Percentiles rank a stretch among this genome's conserved stretches.
phyloP scores from a whole-genome alignment of 2,797 vertebrate genomes.

The Notolepis coatsorum region DNA sequence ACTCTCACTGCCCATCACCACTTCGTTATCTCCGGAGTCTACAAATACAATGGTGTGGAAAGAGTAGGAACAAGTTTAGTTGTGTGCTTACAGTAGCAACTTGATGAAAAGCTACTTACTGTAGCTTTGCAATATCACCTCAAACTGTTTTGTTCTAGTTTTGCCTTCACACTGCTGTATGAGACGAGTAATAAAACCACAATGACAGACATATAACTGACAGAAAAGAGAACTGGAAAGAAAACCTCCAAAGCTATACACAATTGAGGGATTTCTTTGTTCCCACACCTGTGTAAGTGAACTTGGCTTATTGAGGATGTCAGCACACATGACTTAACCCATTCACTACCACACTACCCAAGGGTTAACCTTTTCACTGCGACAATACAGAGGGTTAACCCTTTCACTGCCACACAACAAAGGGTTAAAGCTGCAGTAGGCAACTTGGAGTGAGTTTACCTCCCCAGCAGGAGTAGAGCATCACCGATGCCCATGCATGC shows the following conservation, averaged over 20 bases:
- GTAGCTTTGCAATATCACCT: conserved; percentile 70
- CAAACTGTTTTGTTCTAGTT: conserved; percentile 63
- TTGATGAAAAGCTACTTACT: conserved; percentile 53
- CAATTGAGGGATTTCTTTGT: conserved; percentile 80
- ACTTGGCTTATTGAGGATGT: conserved; percentile 40
- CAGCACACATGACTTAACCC: too few species aligned
- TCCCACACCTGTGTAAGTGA: conserved; percentile 67
- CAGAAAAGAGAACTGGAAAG: conserved; percentile 47
- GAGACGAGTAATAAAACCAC: conserved; percentile 72
- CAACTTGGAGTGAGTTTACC: too few species aligned
- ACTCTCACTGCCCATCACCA: conserved; percentile 73
- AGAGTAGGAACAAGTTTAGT: conserved; percentile 48
- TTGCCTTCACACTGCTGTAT: conserved; percentile 68
- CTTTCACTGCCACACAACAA: too few species aligned
- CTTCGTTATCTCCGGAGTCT: conserved; percentile 54
- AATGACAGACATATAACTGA: conserved; percentile 77
- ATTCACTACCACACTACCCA: too few species aligned
- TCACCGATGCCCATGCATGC: too few species aligned
- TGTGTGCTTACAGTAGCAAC: conserved; percentile 29
- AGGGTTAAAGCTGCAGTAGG: too few species aligned
- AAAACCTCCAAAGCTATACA: conserved; percentile 74
- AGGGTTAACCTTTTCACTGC: too few species aligned
- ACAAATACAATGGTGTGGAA: conserved; percentile 24
- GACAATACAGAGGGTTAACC: too few species aligned
- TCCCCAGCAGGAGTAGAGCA: too few species aligned